Evolutionary conservation across 2,888 invertebrate genomes (phyloP).

Genomic region (Cetonia aurata): DNA sequence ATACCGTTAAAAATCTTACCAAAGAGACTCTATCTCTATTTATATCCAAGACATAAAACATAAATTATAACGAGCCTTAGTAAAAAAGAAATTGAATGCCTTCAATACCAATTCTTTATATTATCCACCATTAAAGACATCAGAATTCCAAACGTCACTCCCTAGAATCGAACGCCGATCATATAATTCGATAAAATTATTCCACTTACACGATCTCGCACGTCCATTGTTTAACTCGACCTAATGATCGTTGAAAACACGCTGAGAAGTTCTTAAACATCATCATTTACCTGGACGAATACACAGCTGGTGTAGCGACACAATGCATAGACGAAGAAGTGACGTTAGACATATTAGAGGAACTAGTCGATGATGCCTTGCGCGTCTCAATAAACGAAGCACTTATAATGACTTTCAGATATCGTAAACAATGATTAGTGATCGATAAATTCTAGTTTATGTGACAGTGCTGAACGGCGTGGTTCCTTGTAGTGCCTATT

Average conservation of each 20-base stretch:
- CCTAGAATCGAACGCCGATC: background rate
- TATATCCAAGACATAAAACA: too few relatives aligned
- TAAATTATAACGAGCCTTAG: too few relatives aligned
- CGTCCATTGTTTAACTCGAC: conserved; percentile 3
- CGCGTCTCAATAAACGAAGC: conserved; percentile 22
- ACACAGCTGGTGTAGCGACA: conserved; percentile 1
- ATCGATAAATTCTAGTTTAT: conserved; percentile 23
- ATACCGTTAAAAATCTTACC: too few relatives aligned
- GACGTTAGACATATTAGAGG: background rate
- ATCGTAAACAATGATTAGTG: conserved; percentile 29
- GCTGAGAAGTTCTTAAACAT: conserved; percentile 1
- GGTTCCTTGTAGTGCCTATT: too few relatives aligned
- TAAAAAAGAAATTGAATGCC: too few relatives aligned
- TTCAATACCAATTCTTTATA: too few relatives aligned
- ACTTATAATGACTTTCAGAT: conserved; percentile 29
- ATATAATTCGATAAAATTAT: conserved; percentile 9
- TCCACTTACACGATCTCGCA: background rate
- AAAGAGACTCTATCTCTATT: too few relatives aligned
- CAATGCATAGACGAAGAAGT: background rate
- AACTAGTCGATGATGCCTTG: background rate
- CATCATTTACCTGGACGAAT: conserved; percentile 13
- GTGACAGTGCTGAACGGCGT: background rate
- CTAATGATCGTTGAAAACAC: background rate
- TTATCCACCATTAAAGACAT: background rate
- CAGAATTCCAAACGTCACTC: background rate